Conservation (phyloP, 2,888 invertebrate genomes). For the Xiphydria camelus region DNA sequence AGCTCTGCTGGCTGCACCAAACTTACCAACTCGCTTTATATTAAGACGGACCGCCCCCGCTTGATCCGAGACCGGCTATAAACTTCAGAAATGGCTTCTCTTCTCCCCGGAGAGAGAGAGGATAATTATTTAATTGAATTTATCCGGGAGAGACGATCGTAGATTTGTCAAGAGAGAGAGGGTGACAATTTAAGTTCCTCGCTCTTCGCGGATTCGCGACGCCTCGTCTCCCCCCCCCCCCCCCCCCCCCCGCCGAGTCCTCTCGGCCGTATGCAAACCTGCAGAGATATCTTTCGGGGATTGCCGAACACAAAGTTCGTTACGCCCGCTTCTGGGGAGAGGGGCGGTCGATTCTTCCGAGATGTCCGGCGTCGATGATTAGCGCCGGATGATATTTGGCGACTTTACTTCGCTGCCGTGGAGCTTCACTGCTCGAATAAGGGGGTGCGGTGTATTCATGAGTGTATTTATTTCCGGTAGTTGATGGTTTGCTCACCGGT, state of each 20-base stretch:
- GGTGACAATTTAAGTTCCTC: constrained; percentile 39
- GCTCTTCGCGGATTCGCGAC: neutral
- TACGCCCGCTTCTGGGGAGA: too few relatives aligned
- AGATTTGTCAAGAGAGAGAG: constrained; percentile 44
- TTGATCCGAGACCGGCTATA: constrained; percentile 50
- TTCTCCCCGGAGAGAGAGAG: constrained; percentile 19
- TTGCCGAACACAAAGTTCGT: too few relatives aligned
- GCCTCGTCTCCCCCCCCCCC: neutral
- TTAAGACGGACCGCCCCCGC: constrained; percentile 53
- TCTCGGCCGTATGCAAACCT: too few relatives aligned
- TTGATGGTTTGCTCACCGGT: too few relatives aligned
- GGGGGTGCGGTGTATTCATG: too few relatives aligned
- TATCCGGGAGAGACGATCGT: constrained; percentile 39
- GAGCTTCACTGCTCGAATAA: constrained; percentile 19
- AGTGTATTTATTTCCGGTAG: too few relatives aligned
- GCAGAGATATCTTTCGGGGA: too few relatives aligned
- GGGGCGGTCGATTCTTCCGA: too few relatives aligned
- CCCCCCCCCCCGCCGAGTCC: neutral
- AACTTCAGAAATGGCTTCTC: constrained; percentile 53
- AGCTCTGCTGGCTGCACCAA: constrained; percentile 49
- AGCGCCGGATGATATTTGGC: too few relatives aligned
- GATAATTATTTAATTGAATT: constrained; percentile 57
- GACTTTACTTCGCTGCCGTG: constrained; percentile 10
- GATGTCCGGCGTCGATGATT: too few relatives aligned
- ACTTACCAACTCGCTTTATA: constrained; percentile 55